Evolutionary conservation across 2,113 vertebrate genomes (phyloP).

Genomic region (Galeopterus variegatus): DNA sequence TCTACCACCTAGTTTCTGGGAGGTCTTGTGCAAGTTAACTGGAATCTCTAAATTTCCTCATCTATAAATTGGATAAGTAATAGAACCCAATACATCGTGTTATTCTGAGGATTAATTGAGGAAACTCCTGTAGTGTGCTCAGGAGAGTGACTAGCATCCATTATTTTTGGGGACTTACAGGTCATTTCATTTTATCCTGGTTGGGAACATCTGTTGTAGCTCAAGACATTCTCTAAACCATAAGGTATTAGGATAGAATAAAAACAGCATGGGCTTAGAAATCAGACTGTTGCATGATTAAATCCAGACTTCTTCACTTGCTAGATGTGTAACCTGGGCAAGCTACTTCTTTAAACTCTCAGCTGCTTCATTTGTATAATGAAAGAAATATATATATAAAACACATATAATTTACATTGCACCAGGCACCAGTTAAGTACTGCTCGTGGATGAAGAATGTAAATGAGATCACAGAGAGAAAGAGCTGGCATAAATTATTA

Average conservation of each 20-base stretch:
- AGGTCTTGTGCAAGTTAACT: neutral
- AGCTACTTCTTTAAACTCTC: neutral
- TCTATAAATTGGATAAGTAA: neutral
- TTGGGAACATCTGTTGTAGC: neutral
- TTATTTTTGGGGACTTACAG: neutral
- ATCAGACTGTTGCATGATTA: neutral
- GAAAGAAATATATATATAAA: neutral
- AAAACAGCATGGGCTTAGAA: neutral
- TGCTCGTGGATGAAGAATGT: neutral
- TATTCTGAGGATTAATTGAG: neutral
- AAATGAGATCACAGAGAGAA: neutral
- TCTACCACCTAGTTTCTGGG: neutral
- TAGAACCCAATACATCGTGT: neutral
- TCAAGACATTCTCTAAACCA: neutral
- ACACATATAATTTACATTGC: too few relatives aligned
- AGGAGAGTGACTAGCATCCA: neutral
- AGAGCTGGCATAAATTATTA: neutral
- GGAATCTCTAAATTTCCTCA: neutral
- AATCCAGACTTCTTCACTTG: neutral
- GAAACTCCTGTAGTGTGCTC: neutral
- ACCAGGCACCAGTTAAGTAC: too few relatives aligned
- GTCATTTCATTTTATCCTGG: neutral
- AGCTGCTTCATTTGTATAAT: constrained; percentile 25
- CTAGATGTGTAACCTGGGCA: neutral
- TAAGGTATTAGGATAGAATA: neutral